Percentiles rank a stretch among this genome's conserved stretches.
Evolutionary conservation across 2,113 vertebrate species (phyloP).

Genomic region (Datnioides undecimradiatus): DNA sequence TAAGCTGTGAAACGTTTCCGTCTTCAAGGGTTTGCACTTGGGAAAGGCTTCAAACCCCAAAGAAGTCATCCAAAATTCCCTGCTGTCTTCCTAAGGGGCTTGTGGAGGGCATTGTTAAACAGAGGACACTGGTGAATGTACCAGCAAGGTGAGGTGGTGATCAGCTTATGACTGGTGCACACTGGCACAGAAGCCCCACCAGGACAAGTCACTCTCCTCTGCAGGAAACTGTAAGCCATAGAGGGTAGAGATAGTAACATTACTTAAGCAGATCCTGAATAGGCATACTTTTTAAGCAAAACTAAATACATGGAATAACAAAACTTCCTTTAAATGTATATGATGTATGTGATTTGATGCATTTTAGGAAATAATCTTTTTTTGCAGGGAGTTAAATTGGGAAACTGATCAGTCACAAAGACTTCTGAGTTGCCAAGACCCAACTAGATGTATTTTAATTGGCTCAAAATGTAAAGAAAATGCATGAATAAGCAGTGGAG

Average conservation of each 20-base stretch:
- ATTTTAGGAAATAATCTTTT: too few relatives aligned
- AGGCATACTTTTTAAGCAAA: not conserved
- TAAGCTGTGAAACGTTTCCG: slow-evolving; percentile 74
- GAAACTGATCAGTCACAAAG: too few relatives aligned
- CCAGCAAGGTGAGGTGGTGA: slow-evolving; percentile 59
- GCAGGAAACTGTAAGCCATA: slow-evolving; percentile 6
- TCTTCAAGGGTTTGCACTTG: slow-evolving; percentile 76
- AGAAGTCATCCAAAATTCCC: slow-evolving; percentile 78
- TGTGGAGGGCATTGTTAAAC: slow-evolving; percentile 56
- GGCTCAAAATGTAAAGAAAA: too few relatives aligned
- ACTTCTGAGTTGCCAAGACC: too few relatives aligned
- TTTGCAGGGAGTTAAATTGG: too few relatives aligned
- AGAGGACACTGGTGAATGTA: slow-evolving; percentile 63
- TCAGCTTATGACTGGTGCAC: slow-evolving; percentile 38
- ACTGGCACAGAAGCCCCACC: not conserved
- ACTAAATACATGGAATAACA: not conserved
- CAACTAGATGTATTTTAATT: too few relatives aligned
- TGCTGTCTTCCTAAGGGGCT: slow-evolving; percentile 57
- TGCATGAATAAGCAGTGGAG: too few relatives aligned
- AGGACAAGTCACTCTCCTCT: slow-evolving; percentile 28
- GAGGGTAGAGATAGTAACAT: not conserved
- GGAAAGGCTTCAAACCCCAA: slow-evolving; percentile 78
- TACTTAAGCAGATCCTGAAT: not conserved
- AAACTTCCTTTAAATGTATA: not conserved
- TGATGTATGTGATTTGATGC: too few relatives aligned